Evolutionary conservation across 2,797 vertebrate genomes (phyloP).

Genomic region (Onychomys torridus): DNA sequence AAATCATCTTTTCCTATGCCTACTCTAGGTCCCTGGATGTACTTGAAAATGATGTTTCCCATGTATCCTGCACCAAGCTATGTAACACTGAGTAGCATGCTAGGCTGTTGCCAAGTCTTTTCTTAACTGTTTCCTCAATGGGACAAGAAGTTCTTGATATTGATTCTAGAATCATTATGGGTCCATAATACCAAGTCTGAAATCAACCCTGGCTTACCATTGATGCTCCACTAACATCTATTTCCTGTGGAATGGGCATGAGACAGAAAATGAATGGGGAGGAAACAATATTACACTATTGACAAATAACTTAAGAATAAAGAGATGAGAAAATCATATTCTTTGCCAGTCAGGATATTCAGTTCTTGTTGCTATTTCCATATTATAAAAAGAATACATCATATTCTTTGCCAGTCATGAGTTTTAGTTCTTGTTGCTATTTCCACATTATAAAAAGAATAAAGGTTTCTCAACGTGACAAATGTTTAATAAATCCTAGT

Average conservation of each 20-base stretch:
- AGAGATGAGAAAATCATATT: background rate
- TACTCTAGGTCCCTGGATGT: background rate
- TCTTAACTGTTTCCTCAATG: background rate
- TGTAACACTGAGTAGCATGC: background rate
- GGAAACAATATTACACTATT: background rate
- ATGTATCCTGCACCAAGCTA: background rate
- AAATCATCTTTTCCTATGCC: background rate
- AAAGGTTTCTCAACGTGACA: background rate
- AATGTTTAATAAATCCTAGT: constrained; percentile 7
- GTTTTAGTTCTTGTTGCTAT: background rate
- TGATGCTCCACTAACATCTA: background rate
- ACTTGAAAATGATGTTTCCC: background rate
- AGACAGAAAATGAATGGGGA: background rate
- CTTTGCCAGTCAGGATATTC: background rate
- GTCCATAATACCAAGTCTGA: background rate
- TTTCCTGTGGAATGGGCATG: background rate
- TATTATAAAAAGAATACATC: constrained; percentile 22
- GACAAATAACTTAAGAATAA: background rate
- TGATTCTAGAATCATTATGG: background rate
- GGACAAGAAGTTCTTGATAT: background rate
- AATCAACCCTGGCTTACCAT: background rate
- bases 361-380: background rate
- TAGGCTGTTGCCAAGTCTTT: background rate
- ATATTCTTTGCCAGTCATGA: no score
- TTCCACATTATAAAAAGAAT: constrained; percentile 18